Conservation (phyloP, 2,888 invertebrate species). For the Carcina quercana region DNA sequence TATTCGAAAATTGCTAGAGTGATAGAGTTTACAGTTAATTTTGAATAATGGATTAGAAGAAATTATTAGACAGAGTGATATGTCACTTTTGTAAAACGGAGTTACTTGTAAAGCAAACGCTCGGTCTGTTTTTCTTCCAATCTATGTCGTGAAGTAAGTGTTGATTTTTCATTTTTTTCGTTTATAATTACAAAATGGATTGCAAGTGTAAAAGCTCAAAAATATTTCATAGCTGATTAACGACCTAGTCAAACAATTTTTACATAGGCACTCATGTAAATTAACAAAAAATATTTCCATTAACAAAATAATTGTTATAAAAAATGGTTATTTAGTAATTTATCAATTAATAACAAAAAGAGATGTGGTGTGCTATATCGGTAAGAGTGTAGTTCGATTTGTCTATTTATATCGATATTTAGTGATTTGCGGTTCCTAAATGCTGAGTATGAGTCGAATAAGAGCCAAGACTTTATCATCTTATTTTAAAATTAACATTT, state of each 20-base stretch:
- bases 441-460: neutral
- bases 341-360: conserved; percentile 17
- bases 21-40: no score
- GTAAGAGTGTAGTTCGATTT: conserved; percentile 30
- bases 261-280: conserved; percentile 29
- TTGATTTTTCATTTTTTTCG: neutral
- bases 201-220: conserved; percentile 19
- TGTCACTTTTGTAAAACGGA: no score
- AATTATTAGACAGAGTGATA: no score
- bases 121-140: no score
- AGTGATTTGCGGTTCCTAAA: conserved; percentile 3
- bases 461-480: neutral
- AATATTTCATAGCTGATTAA: conserved; percentile 15
- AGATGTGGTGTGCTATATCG: conserved; percentile 27
- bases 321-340: conserved; percentile 28
- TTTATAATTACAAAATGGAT: neutral
- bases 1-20: conserved; percentile 12
- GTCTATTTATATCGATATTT: conserved; percentile 22
- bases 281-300: conserved; percentile 23
- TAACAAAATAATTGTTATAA: conserved; percentile 26
- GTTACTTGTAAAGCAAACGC: no score
- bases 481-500: neutral
- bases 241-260: conserved; percentile 17
- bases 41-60: no score
- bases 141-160: no score